phyloP scores from a whole-genome alignment of 2,888 invertebrate genomes.

The Nomada flava region DNA sequence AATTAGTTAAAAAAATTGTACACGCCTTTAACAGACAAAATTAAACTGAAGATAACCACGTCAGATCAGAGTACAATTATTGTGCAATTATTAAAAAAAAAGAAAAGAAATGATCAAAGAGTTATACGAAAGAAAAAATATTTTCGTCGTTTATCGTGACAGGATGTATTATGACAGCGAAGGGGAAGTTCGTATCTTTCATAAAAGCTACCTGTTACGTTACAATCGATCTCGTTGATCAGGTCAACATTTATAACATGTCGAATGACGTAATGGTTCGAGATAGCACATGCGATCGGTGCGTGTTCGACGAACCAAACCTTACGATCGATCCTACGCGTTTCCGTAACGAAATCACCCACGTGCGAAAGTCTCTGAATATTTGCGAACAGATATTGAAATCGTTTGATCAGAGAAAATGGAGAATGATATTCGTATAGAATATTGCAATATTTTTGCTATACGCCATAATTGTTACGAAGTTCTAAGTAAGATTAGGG shows the following conservation, averaged over 20 bases:
- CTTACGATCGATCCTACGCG: slow-evolving; percentile 37
- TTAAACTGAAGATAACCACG: no score
- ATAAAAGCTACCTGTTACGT: slow-evolving; percentile 37
- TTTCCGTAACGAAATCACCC: slow-evolving; percentile 53
- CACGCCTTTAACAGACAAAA: no score
- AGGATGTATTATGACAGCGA: not conserved
- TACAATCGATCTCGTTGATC: slow-evolving; percentile 38
- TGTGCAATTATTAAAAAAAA: not conserved
- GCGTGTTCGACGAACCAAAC: slow-evolving; percentile 25
- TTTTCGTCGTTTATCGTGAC: not conserved
- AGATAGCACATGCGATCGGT: slow-evolving; percentile 35
- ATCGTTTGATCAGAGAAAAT: not conserved
- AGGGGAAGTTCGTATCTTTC: slow-evolving; percentile 33
- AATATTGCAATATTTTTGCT: not conserved
- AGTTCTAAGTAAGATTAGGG: no score
- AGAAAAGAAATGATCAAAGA: not conserved
- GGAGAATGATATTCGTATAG: not conserved
- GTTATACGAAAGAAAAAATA: not conserved
- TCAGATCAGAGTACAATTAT: not conserved
- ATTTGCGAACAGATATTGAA: not conserved
- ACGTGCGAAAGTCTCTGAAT: slow-evolving; percentile 41
- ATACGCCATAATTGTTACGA: not conserved
- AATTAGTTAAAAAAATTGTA: no score
- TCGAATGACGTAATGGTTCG: slow-evolving; percentile 41
- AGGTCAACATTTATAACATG: slow-evolving; percentile 19